Evolutionary conservation across 2,797 vertebrate species (phyloP).

Genomic region (Gobionotothen gibberifrons): DNA sequence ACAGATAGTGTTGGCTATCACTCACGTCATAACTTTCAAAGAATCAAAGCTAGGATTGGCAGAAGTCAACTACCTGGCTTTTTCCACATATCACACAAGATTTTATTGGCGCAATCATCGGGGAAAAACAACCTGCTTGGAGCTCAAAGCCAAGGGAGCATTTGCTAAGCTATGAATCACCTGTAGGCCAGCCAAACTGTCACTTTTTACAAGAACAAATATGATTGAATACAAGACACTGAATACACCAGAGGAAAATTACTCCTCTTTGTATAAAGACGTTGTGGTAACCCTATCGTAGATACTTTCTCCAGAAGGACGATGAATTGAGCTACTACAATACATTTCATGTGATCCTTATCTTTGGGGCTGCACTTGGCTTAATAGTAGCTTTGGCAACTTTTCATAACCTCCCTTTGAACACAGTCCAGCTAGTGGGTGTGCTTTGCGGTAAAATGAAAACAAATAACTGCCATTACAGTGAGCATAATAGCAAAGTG

Average conservation of each 20-base stretch:
- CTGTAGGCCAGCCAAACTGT: conserved; percentile 34
- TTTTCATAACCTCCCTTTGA: conserved; percentile 9
- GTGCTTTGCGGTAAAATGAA: conserved; percentile 4
- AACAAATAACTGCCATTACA: background rate
- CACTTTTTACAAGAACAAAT: conserved; percentile 23
- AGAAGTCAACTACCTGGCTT: background rate
- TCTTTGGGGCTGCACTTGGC: conserved; percentile 5
- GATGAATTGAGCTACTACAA: background rate
- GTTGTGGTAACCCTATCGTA: conserved; percentile 7
- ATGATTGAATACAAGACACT: conserved; percentile 24
- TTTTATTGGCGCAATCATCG: conserved; percentile 1
- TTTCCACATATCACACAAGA: conserved; percentile 5
- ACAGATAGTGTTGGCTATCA: background rate
- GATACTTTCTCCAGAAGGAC: background rate
- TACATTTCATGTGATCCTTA: background rate
- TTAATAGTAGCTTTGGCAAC: background rate
- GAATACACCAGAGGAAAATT: conserved; percentile 8
- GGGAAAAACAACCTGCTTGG: conserved; percentile 5
- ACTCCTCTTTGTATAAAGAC: conserved; percentile 11
- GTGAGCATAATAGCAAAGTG: background rate
- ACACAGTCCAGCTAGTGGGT: background rate
- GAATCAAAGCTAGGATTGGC: no score
- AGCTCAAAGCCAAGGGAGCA: conserved; percentile 24
- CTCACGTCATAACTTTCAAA: no score
- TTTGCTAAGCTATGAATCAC: conserved; percentile 41